Percentiles rank a stretch among this genome's conserved stretches.
phyloP scores from a whole-genome alignment of 2,113 vertebrate species.

The Thomomys bottae region DNA sequence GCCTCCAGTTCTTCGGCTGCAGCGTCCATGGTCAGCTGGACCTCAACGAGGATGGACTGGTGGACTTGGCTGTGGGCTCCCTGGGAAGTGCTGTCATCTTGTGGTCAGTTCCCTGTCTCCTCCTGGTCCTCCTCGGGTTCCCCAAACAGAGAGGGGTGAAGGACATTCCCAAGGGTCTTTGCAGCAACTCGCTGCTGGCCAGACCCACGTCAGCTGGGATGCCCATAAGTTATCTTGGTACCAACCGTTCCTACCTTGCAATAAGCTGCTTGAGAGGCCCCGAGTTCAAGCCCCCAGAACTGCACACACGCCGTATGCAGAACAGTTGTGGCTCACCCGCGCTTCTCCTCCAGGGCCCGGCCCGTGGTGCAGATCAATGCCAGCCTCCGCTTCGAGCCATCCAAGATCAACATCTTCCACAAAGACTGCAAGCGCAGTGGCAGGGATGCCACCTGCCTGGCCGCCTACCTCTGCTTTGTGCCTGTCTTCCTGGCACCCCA shows the following conservation, averaged over 20 bases:
- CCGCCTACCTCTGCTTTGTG: constrained; percentile 93
- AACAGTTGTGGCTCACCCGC: rapidly evolving
- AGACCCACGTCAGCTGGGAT: neutral
- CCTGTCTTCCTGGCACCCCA: constrained; percentile 90
- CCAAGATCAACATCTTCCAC: constrained; percentile 97
- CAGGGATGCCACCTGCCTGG: constrained; percentile 96
- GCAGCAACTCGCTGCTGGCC: neutral
- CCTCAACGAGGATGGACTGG: constrained; percentile 93
- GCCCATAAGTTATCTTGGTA: neutral
- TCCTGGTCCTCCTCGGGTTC: neutral
- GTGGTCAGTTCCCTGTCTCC: constrained; percentile 87
- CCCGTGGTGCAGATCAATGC: constrained; percentile 92
- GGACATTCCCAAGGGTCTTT: neutral
- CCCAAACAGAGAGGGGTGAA: neutral
- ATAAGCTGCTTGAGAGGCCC: too few species aligned
- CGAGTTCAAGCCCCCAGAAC: neutral
- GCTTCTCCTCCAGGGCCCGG: constrained; percentile 87
- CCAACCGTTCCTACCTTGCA: too few species aligned
- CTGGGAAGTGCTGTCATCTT: constrained; percentile 93
- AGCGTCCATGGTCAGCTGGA: constrained; percentile 96
- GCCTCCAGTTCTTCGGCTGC: constrained; percentile 96
- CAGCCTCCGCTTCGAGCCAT: constrained; percentile 92
- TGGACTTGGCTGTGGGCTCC: constrained; percentile 95
- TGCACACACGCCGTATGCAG: too few species aligned
- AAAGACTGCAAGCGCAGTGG: constrained; percentile 94